Percentiles rank a stretch among this genome's conserved stretches.
These are phyloP conservation scores for Danio albolineatus DNA, from an alignment of 2,797 vertebrate genomes.

Conservation along the genomic window DNA sequence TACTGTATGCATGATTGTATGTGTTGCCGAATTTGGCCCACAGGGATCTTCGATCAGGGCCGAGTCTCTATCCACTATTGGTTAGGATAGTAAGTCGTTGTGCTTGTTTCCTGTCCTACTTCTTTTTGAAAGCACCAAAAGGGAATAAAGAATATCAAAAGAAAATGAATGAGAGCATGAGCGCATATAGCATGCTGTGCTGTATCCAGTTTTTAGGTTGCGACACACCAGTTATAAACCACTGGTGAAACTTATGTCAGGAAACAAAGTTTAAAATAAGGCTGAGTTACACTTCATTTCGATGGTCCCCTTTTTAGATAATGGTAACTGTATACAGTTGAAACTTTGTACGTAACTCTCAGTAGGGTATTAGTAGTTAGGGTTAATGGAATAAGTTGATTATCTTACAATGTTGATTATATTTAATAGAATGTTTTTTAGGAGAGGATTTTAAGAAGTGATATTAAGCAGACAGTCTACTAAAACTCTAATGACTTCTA, in stretches of 20 bases:
- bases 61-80: not conserved
- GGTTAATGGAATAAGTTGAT: not conserved
- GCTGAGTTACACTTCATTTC: not conserved
- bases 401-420: no score
- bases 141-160: constrained; percentile 28
- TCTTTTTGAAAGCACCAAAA: constrained; percentile 11
- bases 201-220: constrained; percentile 11
- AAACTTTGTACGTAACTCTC: no score
- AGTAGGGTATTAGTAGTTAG: not conserved
- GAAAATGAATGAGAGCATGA: constrained; percentile 21
- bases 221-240: not conserved
- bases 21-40: not conserved
- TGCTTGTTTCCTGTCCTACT: constrained; percentile 31
- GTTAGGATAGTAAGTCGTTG: constrained; percentile 1
- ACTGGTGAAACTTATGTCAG: not conserved
- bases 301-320: not conserved
- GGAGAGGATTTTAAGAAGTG: no score
- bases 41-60: not conserved
- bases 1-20: not conserved
- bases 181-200: not conserved
- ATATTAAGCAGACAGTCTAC: no score
- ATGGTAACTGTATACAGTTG: not conserved
- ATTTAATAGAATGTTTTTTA: no score
- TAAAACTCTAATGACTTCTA: no score
- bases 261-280: not conserved